Conservation (phyloP, 2,797 vertebrate genomes). For the Muscicapa comitata region DNA sequence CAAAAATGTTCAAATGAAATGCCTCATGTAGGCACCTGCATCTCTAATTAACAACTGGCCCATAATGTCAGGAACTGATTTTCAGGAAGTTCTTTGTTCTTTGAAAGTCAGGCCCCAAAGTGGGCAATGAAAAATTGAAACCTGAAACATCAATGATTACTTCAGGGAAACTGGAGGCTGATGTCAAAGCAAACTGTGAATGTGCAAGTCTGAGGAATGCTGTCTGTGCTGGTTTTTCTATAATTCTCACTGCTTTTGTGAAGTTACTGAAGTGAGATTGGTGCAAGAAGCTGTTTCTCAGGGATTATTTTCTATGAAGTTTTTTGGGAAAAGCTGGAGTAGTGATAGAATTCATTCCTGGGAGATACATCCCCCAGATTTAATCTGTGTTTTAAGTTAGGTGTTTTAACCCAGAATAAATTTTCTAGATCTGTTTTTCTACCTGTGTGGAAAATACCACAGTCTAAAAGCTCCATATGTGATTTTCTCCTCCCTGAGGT, state of each 20-base stretch:
- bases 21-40: neutral
- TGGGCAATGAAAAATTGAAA: constrained; percentile 1
- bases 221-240: neutral
- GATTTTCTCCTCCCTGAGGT: neutral
- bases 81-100: constrained; percentile 56
- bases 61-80: constrained; percentile 14
- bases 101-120: constrained; percentile 34
- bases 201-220: neutral
- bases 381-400: neutral
- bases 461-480: neutral
- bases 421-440: neutral
- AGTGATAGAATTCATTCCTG: neutral
- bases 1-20: neutral
- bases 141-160: neutral
- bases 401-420: neutral
- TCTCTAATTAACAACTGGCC: constrained; percentile 2
- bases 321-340: neutral
- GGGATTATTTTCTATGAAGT: neutral
- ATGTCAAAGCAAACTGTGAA: neutral
- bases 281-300: neutral
- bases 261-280: neutral
- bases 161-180: neutral
- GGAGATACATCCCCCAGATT: neutral
- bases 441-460: neutral
- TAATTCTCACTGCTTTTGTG: neutral